Base-by-base conservation (phyloP, 2,888 invertebrate species). In the Leptothorax acervorum region DNA sequence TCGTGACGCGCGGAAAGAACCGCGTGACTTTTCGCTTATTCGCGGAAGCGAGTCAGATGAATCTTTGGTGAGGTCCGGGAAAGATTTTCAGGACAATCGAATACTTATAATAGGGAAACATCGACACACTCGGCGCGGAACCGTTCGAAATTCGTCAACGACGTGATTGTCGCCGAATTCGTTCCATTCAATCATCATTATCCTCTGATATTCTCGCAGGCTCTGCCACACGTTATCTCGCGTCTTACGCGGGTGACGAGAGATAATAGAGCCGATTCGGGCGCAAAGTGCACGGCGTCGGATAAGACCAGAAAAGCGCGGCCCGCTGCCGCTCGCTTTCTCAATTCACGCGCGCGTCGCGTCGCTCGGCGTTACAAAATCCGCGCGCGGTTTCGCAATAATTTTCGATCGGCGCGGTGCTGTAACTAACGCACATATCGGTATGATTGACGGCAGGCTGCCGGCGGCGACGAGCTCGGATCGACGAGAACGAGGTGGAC, bases 361-460 rank as follows among this genome's bases (percentile, higher is more conserved):
- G 65, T 35, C 66, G 60, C 42, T 55, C 11, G 31, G 35, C 45
- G 55, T 81, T 83, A 81, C 70, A 81, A 83, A 81, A 83, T 81
- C 78, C 51, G 12, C 6, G 9, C 51, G 18, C 9, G 6, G 70
- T 81, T 83, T 79, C 63, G 81, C 68, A 83, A 81, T 23, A 23
- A 70, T 9, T 9, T 1, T 15, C 35, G 42, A 66, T 66, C 68
- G 65, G 28, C 15, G 45, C 23, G 0, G 23, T 63, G 31, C 23
- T 35, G 53, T 82, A 31, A 55, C 55, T 81, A 70, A 83, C 45
- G 11, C 53, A 28, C 60, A 8, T 71, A 28, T 48, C 1, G 45
- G 35, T 79, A 71, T 79, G 74, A 71, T 68, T 86, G 82, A 87
- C 35, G 60, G 28, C 79, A 81, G 79, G 79, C 79, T 71, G 79